Conservation (phyloP, 2,113 vertebrate genomes). For the Chaetodon auriga region DNA sequence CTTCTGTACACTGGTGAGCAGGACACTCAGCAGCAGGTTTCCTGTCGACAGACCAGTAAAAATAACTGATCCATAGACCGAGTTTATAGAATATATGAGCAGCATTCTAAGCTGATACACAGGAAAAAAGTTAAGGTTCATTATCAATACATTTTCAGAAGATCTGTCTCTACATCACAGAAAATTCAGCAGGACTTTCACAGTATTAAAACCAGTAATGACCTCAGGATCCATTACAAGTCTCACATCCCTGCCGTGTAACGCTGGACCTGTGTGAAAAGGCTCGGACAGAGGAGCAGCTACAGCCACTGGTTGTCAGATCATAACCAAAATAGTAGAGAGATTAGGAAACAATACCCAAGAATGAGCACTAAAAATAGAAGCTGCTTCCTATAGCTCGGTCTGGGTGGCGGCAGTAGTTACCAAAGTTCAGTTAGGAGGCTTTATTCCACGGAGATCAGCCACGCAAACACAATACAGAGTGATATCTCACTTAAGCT, state of each 20-base stretch:
- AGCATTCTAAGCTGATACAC: neutral
- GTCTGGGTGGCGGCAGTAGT: neutral
- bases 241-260: neutral
- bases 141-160: neutral
- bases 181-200: neutral
- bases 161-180: slow-evolving; percentile 1
- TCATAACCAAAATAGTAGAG: neutral
- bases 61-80: neutral
- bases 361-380: slow-evolving; percentile 58
- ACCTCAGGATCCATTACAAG: neutral
- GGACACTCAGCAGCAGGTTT: neutral
- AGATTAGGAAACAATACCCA: slow-evolving; percentile 36
- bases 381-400: slow-evolving; percentile 38
- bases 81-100: neutral
- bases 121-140: neutral
- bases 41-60: neutral
- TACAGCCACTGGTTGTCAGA: slow-evolving; percentile 1
- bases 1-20: slow-evolving; percentile 97
- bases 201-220: neutral
- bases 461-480: neutral
- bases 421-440: slow-evolving; percentile 20
- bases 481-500: neutral
- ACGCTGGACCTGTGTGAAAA: slow-evolving; percentile 3
- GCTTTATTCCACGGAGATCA: slow-evolving; percentile 15
- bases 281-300: neutral